Evolutionary conservation across 2,888 invertebrate genomes (phyloP), one percentile per base, ranked within the genome.

Genomic region (Papilio elwesi): DNA sequence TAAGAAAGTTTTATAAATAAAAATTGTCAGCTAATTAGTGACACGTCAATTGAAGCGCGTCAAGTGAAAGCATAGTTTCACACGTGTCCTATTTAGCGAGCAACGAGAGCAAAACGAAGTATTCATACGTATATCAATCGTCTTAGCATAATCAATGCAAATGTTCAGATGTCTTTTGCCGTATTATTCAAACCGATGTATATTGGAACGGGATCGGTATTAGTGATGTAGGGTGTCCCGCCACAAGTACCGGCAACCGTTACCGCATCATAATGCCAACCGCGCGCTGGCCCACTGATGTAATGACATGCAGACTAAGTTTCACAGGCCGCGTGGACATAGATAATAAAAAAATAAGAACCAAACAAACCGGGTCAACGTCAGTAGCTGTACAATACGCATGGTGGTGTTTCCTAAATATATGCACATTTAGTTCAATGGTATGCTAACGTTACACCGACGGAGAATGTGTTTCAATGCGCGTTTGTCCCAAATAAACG

Each of bases 11-110:
- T 68, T 67, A 76, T 70, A 70, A 70, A 81, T 82, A 78, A 83
- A 84, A 84, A 79, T 88, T 85, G 90, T 84, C 84, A 79, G 74
- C 80, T 90, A 87, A 91, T 91, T 89, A 91, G 84, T 83, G 80
- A 82, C 81, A 80, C 81, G 83, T 82, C 84, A 79, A 83, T 82
- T 80, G 83, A 84, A 86, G 87, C 86, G 80, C 82, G 87, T 78
- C 84, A 82, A 91, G 92, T 91, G 92, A 92, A 93, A 92, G 92
- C 80, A 74, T 80, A 83, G 84, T 88, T 89, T 87, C 87, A 89
- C 87, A 85, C 84, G 78, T 86, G 88, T 76, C 85, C 88, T 81
- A 87, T 88, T 87, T 88, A 64, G 68, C 57, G 66, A 55, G 62
- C 70, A 76, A 75, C 72, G 75, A 85, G 82, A 84, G 82, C 80